These are phyloP conservation scores for Diabrotica balteata DNA, from an alignment of 2,888 invertebrate species.

Conservation along the genomic window DNA sequence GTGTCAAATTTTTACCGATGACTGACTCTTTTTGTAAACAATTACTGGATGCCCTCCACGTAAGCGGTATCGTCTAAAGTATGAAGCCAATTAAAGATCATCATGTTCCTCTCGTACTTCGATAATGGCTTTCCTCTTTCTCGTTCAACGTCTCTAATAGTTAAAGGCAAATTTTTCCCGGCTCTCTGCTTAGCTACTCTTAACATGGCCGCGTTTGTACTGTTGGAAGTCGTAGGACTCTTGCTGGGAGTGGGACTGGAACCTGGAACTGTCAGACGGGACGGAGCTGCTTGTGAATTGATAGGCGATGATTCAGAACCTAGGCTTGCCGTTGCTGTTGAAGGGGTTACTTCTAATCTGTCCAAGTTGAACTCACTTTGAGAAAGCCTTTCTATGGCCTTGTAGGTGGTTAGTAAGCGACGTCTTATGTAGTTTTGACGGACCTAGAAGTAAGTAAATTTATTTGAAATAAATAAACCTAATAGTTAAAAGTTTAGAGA, in stretches of 20 bases:
- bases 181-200: constrained; percentile 60
- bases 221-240: constrained; percentile 53
- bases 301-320: constrained; percentile 36
- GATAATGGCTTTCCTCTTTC: constrained; percentile 84
- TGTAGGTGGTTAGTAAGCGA: constrained; percentile 79
- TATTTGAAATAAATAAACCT: no score
- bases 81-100: constrained; percentile 95
- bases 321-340: constrained; percentile 60
- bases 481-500: no score
- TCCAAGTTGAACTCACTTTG: constrained; percentile 87
- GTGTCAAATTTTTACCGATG: neutral
- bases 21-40: neutral
- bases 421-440: constrained; percentile 83
- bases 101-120: constrained; percentile 93
- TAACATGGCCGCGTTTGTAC: constrained; percentile 59
- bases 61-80: constrained; percentile 78
- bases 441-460: constrained; percentile 61
- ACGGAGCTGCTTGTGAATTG: constrained; percentile 50
- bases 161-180: constrained; percentile 68
- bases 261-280: constrained; percentile 59
- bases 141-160: constrained; percentile 80
- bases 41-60: constrained; percentile 60
- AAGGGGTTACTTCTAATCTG: constrained; percentile 70
- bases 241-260: constrained; percentile 50
- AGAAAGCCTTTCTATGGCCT: constrained; percentile 80